Evolutionary conservation across 2,113 vertebrate genomes (phyloP), one percentile per base, ranked within the genome.

Genomic region (Coregonus clupeaformis): DNA sequence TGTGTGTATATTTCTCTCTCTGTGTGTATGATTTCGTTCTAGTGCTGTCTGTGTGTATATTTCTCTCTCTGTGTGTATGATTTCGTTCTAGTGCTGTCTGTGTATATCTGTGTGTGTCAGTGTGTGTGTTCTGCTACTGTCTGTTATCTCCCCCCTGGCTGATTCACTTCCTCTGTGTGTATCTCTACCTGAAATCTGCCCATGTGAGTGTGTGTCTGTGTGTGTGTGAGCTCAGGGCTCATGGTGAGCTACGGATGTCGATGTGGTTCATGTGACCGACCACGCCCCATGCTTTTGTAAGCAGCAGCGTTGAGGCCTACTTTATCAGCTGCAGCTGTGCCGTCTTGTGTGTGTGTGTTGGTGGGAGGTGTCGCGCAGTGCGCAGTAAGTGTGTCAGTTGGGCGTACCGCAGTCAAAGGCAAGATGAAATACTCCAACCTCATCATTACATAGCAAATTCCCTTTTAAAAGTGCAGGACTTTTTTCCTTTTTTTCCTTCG

Each of bases 361-460:
- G 57, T 68, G 67, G 68, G 64, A 72, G 60, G 52, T 68, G 68
- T 70, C 3, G 59, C 71, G 75, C 69, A 64, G 78, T 42, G 65
- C 78, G 71, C 77, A 79, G 72, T 88, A 86, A 90, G 88, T 89
- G 79, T 91, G 87, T 90, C 89, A 89, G 83, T 84, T 84, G 88
- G 80, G 82, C 75, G 84, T 82, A 73, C 9, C 68, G 68, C 73
- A 87, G 77, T 85, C 63, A 68, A 74, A 72, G 79, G 75, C 68
- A 74, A 86, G 81, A 91, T 90, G 87, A 89, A 91, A 89, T 80
- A 85, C 86, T 90, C 78, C 84, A 73, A 87, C 86, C 89, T 85
- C 85, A 90, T 92, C 87, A 88, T 88, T 84, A 86, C 81, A 83
- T 84, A 85, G 89, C 86, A 82, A 82, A 89, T 86, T 89, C 87